Evolutionary conservation across 2,888 invertebrate genomes (phyloP), one percentile per base, ranked within the genome.

Genomic region (Mythimna ferrago): DNA sequence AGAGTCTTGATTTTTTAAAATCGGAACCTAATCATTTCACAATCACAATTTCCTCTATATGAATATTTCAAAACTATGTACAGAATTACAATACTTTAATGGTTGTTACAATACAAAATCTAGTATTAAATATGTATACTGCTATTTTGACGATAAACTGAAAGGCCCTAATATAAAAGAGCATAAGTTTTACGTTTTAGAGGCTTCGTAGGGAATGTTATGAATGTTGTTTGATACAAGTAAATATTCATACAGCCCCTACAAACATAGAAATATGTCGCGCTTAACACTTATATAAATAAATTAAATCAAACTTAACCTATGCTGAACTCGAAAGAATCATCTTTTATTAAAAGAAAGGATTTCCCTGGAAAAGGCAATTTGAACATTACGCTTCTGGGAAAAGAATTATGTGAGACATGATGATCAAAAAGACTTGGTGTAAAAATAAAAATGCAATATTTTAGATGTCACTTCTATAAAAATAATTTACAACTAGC

Each of bases 401-500:
- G 32, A 19, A 16, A 35, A 60, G 21, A 44, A 32, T 60, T 54
- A 7, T 57, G 21, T 51, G 41, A 70, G 69, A 70, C 48, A 41
- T 38, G 60, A 75, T 21, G 32, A 48, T 58, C 6, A 21, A 58
- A 53, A 48, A 66, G 10, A 66, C 0, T 51, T 6, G 0, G 26
- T 60, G 21, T 19, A 53, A 56, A 67, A 41, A 44, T 32, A 35
- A 61, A 60, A 61, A 48, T 14, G 38, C 66, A n/a, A 35, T 66
- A 48, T 53, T 38, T 66, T 67, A 48, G 14, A 73, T 56, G 73
- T 77, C 71, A 72, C 10, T 57, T 71, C 16, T 66, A 83, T 66
- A 83, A 79, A 78, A 78, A 74, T 71, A 71, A 73, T 80, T 63
- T 81, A 80, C 64, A 74, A 57, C 79, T 84, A 81, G 65, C 70